Base-by-base conservation (phyloP, 2,113 vertebrate species). In the Thamnaconus septentrionalis region DNA sequence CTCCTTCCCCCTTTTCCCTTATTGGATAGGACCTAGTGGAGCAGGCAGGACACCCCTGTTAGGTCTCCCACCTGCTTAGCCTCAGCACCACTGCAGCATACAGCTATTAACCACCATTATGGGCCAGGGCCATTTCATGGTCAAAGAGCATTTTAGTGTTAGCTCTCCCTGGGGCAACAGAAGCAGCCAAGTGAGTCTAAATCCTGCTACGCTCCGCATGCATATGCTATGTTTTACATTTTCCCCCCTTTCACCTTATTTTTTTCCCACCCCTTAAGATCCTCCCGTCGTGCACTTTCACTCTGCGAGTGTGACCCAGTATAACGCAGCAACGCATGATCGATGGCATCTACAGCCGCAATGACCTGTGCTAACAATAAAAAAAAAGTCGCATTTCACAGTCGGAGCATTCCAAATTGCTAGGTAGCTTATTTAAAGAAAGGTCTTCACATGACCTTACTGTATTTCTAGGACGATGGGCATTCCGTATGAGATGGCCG, bases 71-170 rank as follows among this genome's bases (percentile, higher is more conserved):
- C 64, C 68, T 66, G 59, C 78, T 67, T 61, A 64, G 50, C 40
- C 59, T 64, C 71, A 9, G 64, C 63, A 87, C 75, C 73, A 79
- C 70, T 88, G 74, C 79, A 82, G 53, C 64, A 57, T 63, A 56
- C 58, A 54, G 72, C 88, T 83, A 91, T 93, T 88, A 93, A 83
- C 87, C 88, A 83, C 84, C 87, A 90, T 92, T 92, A 92, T 85
- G 60, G 88, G 76, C 82, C 64, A 78, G 90, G 77, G 49, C 67
- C 49, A 92, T 93, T 92, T 93, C 81, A 91, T 52, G 82, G 88
- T 89, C 91, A 94, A 86, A 86, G 91, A 91, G 90, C 88, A 82
- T 89, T 92, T 89, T 63, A 90, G 88, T 87, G 84, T 88, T 82
- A 84, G 83, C 79, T 69, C 84, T 90, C 87, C 85, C 85, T 53